Evolutionary conservation across 2,888 invertebrate species (phyloP).

Genomic region (Allygus modestus): DNA sequence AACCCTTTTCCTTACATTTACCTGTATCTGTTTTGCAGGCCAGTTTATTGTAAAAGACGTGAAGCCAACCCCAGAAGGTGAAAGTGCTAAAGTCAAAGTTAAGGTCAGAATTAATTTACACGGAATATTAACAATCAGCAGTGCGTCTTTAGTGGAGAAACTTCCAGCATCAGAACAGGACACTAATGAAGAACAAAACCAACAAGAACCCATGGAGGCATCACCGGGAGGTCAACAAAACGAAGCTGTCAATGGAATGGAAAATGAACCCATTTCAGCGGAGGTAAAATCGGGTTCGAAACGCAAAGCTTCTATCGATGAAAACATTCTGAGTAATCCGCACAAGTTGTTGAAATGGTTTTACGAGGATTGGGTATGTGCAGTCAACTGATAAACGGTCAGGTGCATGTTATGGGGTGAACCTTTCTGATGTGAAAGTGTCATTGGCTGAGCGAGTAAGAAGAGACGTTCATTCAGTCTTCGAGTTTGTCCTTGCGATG

Average conservation of each 20-base stretch:
- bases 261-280: conserved; percentile 35
- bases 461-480: neutral
- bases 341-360: conserved; percentile 48
- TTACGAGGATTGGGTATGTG: conserved; percentile 36
- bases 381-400: conserved; percentile 5
- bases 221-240: conserved; percentile 65
- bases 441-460: conserved; percentile 39
- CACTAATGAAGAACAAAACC: conserved; percentile 71
- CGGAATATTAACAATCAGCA: conserved; percentile 92
- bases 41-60: conserved; percentile 89
- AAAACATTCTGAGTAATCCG: conserved; percentile 23
- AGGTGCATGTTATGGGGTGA: conserved; percentile 30
- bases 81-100: conserved; percentile 96
- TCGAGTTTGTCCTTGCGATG: neutral
- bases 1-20: too few species aligned
- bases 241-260: conserved; percentile 41
- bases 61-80: conserved; percentile 91
- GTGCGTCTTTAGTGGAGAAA: conserved; percentile 90
- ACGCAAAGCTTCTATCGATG: conserved; percentile 39
- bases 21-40: conserved; percentile 75
- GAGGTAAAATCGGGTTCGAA: conserved; percentile 60
- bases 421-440: neutral
- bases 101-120: conserved; percentile 96
- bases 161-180: conserved; percentile 74
- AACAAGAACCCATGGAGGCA: conserved; percentile 70